Conservation (phyloP, 2,113 vertebrate species). For the Megaceryle maxima region DNA sequence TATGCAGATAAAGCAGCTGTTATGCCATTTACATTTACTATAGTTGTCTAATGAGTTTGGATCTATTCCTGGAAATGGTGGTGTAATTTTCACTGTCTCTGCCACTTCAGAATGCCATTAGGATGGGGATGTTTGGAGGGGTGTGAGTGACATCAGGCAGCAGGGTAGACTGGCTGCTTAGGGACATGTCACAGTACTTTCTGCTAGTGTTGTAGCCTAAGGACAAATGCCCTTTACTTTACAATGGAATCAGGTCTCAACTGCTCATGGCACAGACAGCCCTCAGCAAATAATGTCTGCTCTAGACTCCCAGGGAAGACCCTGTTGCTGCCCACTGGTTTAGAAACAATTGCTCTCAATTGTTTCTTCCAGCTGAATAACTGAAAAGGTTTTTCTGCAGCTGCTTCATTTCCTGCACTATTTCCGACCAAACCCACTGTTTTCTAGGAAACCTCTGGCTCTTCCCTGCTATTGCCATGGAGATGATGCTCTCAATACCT, state of each 20-base stretch:
- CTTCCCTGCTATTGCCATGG: not conserved
- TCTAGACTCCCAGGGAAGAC: not conserved
- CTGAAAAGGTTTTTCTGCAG: not conserved
- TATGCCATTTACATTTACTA: not conserved
- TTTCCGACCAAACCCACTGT: not conserved
- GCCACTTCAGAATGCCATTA: not conserved
- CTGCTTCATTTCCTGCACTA: not conserved
- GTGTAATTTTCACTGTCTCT: not conserved
- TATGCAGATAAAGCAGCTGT: not conserved
- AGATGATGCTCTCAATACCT: not conserved
- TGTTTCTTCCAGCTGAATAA: not conserved
- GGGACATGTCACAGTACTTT: not conserved
- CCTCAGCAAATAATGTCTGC: not conserved
- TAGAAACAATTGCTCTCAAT: not conserved
- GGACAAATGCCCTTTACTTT: not conserved
- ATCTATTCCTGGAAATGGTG: slow-evolving; percentile 43
- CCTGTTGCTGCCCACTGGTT: not conserved
- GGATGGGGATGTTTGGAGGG: not conserved
- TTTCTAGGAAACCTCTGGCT: not conserved
- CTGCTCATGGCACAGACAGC: not conserved
- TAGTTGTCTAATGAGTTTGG: slow-evolving; percentile 51
- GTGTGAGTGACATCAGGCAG: not conserved
- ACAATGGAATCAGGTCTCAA: accelerated
- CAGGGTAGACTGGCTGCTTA: not conserved
- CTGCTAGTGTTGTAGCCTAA: not conserved